Conservation (phyloP, 2,797 vertebrate genomes). For the Anolis apletophallus region DNA sequence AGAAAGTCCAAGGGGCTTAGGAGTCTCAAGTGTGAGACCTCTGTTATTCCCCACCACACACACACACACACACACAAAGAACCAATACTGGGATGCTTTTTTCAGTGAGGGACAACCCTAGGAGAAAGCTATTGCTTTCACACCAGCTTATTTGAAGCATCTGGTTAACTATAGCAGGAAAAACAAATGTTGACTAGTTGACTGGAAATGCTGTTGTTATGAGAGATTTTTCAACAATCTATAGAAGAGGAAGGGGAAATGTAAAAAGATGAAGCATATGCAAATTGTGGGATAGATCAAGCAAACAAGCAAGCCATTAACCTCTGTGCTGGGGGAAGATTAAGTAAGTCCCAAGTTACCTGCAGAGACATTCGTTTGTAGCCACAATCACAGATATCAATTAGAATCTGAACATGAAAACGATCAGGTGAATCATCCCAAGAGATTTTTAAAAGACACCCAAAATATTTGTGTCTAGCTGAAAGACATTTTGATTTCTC, state of each 20-base stretch:
- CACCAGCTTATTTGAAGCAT: not conserved
- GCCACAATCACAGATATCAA: not conserved
- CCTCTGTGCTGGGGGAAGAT: not conserved
- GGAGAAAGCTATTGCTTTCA: not conserved
- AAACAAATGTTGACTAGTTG: not conserved
- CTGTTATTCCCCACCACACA: not conserved
- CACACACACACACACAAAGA: no score
- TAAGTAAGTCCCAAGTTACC: not conserved
- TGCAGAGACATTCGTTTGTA: constrained; percentile 6
- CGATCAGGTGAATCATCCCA: not conserved
- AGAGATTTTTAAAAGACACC: not conserved
- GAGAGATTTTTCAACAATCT: not conserved
- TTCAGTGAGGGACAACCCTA: not conserved
- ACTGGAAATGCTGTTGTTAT: not conserved
- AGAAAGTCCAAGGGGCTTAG: not conserved
- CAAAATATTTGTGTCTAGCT: not conserved
- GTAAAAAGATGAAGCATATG: no score
- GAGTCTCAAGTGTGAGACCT: not conserved
- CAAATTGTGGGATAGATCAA: not conserved
- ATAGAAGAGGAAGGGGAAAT: no score
- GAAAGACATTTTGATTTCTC: not conserved
- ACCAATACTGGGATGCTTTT: not conserved
- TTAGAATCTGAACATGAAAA: not conserved
- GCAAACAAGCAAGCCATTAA: not conserved
- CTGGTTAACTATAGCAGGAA: not conserved